Base-by-base conservation (phyloP, 2,888 invertebrate genomes). In the Ptychoptera albimana region DNA sequence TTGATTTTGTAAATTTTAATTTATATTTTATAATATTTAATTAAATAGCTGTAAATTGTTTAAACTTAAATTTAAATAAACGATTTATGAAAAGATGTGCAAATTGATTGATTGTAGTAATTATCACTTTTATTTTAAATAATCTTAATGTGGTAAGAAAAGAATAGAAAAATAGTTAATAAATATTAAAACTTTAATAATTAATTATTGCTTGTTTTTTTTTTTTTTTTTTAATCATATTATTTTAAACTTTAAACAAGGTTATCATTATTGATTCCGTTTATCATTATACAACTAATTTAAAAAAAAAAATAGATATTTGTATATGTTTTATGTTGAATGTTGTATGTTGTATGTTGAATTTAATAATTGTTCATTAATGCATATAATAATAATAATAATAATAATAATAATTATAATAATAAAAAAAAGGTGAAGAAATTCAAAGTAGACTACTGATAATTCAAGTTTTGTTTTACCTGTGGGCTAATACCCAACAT, bases 401-500 rank as follows among this genome's bases (percentile, higher is more conserved):
- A 39, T 39, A 23, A 39, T 12, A 16, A 39, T 39, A 39, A 39
- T 39, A 30, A 30, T 30, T 12, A 30, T 30, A 39, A 23, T 39
- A 30, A 39, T 39, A 35, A 9, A 12, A 35, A 9, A 10, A 39
- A 23, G 12, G 29, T 29, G 13, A 12, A 30, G 8, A 39, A 39
- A 8, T 23, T 13, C 29, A 38, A 12, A 16, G 23, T 37, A 12
- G 16, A 39, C 23, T 23, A 39, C 29, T 30, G 30, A 16, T 16
- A 35, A 9, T 16, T 13, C 30, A 30, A 39, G 30, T 57, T 58
- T 46, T 43, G 12, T 54, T 78, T 71, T 74, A 92, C 92, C 86
- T 92, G 91, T 40, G 91, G 89, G 49, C 88, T 87, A 49, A 91
- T 83, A 50, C 91, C 92, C 39, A 92, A 77, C 89, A 91, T 91